phyloP scores from a whole-genome alignment of 2,888 invertebrate genomes.

The Choristoneura rosaceana region DNA sequence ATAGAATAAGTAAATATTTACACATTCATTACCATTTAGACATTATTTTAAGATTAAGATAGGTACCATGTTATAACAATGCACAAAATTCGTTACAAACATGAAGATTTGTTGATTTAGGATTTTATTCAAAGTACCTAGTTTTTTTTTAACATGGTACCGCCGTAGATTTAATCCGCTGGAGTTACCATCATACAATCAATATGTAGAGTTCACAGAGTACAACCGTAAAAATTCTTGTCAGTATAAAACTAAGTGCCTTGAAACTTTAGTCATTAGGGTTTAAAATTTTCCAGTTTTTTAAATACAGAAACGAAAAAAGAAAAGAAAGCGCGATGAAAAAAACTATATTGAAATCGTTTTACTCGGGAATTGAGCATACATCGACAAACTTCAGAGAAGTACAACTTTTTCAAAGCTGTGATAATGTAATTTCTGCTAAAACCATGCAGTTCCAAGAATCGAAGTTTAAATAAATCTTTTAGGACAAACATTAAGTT shows the following conservation, averaged over 20 bases:
- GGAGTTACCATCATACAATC: constrained; percentile 85
- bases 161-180: constrained; percentile 70
- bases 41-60: constrained; percentile 70
- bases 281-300: constrained; percentile 70
- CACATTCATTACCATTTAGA: constrained; percentile 84
- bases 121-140: constrained; percentile 42
- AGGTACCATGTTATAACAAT: constrained; percentile 54
- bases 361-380: constrained; percentile 12
- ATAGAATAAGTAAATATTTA: constrained; percentile 73
- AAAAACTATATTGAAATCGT: constrained; percentile 2
- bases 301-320: constrained; percentile 48
- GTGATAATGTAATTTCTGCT: constrained; percentile 29
- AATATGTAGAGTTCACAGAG: constrained; percentile 79
- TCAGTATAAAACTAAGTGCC: constrained; percentile 83
- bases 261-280: constrained; percentile 83
- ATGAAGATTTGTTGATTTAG: constrained; percentile 28
- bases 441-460: constrained; percentile 3
- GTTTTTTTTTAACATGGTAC: constrained; percentile 65
- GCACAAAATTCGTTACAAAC: constrained; percentile 40
- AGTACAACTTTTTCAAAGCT: constrained; percentile 29
- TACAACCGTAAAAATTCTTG: constrained; percentile 80
- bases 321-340: not conserved
- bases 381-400: constrained; percentile 3
- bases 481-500: constrained; percentile 1
- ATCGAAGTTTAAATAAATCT: constrained; percentile 5